Evolutionary conservation across 2,113 vertebrate genomes (phyloP), one percentile per base, ranked within the genome.

Genomic region (Plectropomus leopardus): DNA sequence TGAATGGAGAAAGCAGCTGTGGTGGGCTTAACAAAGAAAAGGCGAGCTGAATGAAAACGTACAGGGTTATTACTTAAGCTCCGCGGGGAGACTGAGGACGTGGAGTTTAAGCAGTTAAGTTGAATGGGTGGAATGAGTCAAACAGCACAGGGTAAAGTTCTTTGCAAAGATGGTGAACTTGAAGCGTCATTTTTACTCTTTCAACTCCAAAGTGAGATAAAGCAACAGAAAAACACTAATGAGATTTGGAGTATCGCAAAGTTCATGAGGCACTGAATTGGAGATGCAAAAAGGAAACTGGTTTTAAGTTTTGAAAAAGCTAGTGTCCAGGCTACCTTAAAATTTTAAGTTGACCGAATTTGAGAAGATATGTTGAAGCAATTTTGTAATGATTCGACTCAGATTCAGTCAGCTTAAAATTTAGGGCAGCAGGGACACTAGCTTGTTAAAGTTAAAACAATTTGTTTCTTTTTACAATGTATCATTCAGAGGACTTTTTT

Each of bases 1-100:
- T 36, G 21, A 89, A 92, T 90, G 75, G 64, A 81, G 77, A 91
- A 89, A 83, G 66, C 92, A 91, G 92, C 84, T 92, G 90, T 57
- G 48, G 26, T 30, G 59, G 75, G 83, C 85, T 80, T 78, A 67
- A 86, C 58, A 53, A 78, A 86, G 75, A 60, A 58, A 65, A 54
- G 36, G 50, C 53, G 71, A 72, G 40, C 65, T 67, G 74, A 86
- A 82, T 79, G 30, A 61, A 78, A 82, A 80, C 17, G 86, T 50
- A 71, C 72, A 80, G 63, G 17, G 48, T 82, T 88, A 85, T 55
- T 79, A 83, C 70, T 42, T 17, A 0, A 4, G 71, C 70, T 72
- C 71, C 50, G 30, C 4, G 6, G 63, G 54, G 74, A 86, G 75
- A 32, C 34, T 13, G 24, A 32, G 59, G 70, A 65, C 23, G 34